These are phyloP conservation scores for Holothuria leucospilota DNA, from an alignment of 53 echinoderm and acorn worm species.

Conservation along the genomic window DNA sequence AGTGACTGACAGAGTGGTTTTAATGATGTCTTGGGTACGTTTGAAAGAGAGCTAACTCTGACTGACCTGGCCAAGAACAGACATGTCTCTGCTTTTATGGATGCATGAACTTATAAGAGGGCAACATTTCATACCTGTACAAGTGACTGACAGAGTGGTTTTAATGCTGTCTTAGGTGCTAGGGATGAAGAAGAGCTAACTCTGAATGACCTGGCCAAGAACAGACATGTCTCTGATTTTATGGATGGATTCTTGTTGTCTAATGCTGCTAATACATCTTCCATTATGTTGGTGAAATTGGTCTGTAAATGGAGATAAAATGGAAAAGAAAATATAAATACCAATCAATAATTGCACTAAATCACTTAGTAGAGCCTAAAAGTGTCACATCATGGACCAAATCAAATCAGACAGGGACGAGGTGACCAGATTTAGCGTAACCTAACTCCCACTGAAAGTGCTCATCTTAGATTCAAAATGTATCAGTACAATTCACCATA, in stretches of 20 bases:
- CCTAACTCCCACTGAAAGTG: no score
- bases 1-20: constrained; percentile 80
- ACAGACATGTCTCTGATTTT: constrained; percentile 79
- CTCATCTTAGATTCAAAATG: no score
- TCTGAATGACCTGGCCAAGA: constrained; percentile 76
- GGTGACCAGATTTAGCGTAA: no score
- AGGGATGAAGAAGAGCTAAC: no score
- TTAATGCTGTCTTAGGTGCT: constrained; percentile 81
- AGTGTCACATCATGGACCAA: no score
- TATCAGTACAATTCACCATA: no score
- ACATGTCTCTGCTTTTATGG: constrained; percentile 82
- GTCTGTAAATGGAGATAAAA: constrained; percentile 64
- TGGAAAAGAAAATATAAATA: neutral
- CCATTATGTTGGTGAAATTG: constrained; percentile 75
- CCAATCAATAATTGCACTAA: neutral
- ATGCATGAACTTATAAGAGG: no score
- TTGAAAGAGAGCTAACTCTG: constrained; percentile 66
- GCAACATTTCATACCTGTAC: constrained; percentile 65
- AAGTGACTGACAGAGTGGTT: constrained; percentile 76
- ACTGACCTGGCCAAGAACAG: constrained; percentile 78
- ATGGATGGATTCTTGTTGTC: constrained; percentile 92
- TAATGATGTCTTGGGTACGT: constrained; percentile 77
- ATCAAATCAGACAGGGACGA: neutral
- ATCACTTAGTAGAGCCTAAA: neutral
- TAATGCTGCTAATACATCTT: constrained; percentile 83